Evolutionary conservation across 2,113 vertebrate genomes (phyloP), one percentile per base, ranked within the genome.

Genomic region (Damaliscus lunatus): DNA sequence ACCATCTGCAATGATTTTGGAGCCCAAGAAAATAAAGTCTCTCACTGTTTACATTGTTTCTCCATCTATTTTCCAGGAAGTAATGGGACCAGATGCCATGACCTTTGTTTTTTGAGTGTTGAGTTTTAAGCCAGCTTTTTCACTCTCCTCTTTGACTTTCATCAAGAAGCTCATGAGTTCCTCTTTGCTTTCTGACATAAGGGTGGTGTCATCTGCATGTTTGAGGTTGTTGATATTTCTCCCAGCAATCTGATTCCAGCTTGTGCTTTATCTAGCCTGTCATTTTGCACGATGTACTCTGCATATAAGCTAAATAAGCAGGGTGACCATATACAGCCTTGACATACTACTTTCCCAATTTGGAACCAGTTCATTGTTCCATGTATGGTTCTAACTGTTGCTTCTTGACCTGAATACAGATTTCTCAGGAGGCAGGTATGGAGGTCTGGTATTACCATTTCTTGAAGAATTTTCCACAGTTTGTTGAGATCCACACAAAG

Each of bases 111-210:
- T n/a, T 36, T 67, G 17, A 67, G 36, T 21, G 33, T 67, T 67
- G 64, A 67, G 2, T 36, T 19, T 67, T 67, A 67, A 67, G 17
- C 33, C 64, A 36, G 33, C 8, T 19, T 67, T 19, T 67, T 67
- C 16, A 67, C 8, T 36, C 16, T n/a, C 64, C n/a, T 23, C 19
- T 71, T 71, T 40, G n/a, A 71, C n/a, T 71, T 40, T 71, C 67
- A 71, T 40, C n/a, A 71, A 40, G 19, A 36, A 12, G 19, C n/a
- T 36, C n/a, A 3, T 71, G n/a, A 71, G 67, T 12, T 40, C 67
- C 67, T 71, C n/a, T 71, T 71, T 0, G 0, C n/a, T 71, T 71
- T 71, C n/a, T 71, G n/a, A 11, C 17, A 21, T 71, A 71, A 71
- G 67, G 4, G n/a, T 71, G n/a, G 4, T 71, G 5, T 71, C n/a